phyloP scores from a whole-genome alignment of 2,113 vertebrate species.

The Varanus komodoensis region DNA sequence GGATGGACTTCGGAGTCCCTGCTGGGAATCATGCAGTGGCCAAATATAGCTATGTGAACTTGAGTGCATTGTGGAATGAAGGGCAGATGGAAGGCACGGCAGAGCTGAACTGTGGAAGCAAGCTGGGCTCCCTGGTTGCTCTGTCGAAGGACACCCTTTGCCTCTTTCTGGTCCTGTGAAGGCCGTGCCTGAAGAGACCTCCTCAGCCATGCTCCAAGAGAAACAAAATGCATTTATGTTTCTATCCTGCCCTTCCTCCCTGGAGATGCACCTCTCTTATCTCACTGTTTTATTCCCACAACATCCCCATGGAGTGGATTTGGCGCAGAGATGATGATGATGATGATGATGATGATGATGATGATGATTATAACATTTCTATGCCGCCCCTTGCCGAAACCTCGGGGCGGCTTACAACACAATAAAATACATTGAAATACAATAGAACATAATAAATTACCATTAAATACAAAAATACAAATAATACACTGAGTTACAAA shows the following conservation, averaged over 20 bases:
- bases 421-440: too few species aligned
- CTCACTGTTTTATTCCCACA: neutral
- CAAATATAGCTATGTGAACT: neutral
- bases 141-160: neutral
- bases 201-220: neutral
- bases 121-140: neutral
- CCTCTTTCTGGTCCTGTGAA: neutral
- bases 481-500: too few species aligned
- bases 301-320: neutral
- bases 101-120: neutral
- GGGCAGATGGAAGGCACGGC: neutral
- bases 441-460: too few species aligned
- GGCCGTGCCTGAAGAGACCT: neutral
- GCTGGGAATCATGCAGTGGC: constrained; percentile 40
- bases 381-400: too few species aligned
- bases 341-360: too few species aligned
- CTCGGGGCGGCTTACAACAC: too few species aligned
- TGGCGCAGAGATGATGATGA: too few species aligned
- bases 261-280: neutral
- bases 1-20: constrained; percentile 37
- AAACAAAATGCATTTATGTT: neutral
- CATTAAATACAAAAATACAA: too few species aligned
- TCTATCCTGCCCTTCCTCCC: neutral
- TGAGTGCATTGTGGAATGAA: neutral
- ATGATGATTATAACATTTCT: too few species aligned